phyloP scores from a whole-genome alignment of 2,113 vertebrate species.

The Urocolius indicus region DNA sequence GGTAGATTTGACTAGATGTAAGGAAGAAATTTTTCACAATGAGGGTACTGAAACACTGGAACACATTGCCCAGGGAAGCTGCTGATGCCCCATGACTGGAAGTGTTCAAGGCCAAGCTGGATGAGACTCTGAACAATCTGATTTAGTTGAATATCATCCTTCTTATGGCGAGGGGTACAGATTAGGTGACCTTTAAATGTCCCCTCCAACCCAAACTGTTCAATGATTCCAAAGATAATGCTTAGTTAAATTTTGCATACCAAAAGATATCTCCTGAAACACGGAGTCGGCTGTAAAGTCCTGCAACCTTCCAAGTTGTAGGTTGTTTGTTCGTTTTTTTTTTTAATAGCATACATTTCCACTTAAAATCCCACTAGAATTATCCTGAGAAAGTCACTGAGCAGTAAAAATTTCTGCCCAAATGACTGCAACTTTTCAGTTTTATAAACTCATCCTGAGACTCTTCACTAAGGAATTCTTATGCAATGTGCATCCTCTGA shows the following conservation, averaged over 20 bases:
- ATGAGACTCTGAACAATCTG: not conserved
- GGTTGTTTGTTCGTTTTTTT: not conserved
- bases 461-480: not conserved
- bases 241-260: not conserved
- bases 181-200: not conserved
- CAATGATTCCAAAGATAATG: not conserved
- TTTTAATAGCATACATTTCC: not conserved
- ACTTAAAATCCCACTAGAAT: not conserved
- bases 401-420: not conserved
- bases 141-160: not conserved
- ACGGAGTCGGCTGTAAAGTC: not conserved
- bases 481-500: not conserved
- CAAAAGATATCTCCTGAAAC: not conserved
- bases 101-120: not conserved
- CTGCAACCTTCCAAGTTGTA: not conserved
- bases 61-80: not conserved
- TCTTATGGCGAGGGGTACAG: no score
- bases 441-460: not conserved
- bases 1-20: not conserved
- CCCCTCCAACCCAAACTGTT: not conserved
- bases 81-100: accelerated
- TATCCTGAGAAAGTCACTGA: not conserved
- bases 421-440: not conserved
- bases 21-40: not conserved
- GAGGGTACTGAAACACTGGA: not conserved